phyloP scores from a whole-genome alignment of 2,797 vertebrate species.

The Caiman crocodilus region DNA sequence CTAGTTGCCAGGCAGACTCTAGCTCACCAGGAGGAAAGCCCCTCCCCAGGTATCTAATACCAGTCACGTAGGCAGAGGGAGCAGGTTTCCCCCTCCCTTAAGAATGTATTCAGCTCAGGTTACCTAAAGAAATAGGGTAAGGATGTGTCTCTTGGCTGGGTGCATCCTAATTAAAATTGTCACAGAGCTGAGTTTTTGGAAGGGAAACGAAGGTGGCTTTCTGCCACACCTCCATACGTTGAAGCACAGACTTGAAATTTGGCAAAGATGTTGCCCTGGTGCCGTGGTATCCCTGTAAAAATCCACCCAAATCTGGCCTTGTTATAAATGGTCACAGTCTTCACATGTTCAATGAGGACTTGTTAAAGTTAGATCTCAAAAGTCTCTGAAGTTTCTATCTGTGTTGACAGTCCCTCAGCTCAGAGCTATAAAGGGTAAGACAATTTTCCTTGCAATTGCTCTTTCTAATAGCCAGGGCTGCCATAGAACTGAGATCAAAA shows the following conservation, averaged over 20 bases:
- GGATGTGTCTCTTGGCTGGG: too few relatives aligned
- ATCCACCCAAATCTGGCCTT: neutral
- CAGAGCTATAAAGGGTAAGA: neutral
- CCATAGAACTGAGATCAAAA: neutral
- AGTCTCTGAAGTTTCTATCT: neutral
- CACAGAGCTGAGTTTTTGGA: too few relatives aligned
- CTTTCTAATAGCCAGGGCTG: slow-evolving; percentile 19
- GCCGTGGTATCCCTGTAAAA: slow-evolving; percentile 28
- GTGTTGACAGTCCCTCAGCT: neutral
- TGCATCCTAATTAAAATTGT: too few relatives aligned
- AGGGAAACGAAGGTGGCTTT: too few relatives aligned
- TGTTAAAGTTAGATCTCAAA: slow-evolving; percentile 37
- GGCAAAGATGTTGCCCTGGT: neutral
- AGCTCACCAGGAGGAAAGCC: too few relatives aligned
- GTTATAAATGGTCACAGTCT: slow-evolving; percentile 4
- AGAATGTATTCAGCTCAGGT: too few relatives aligned
- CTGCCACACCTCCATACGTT: neutral
- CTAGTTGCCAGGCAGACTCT: too few relatives aligned
- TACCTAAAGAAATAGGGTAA: too few relatives aligned
- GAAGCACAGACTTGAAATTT: slow-evolving; percentile 22
- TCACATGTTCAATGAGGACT: neutral
- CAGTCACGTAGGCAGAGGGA: too few relatives aligned
- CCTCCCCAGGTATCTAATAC: too few relatives aligned
- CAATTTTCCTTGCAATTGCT: slow-evolving; percentile 23
- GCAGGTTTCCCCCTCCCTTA: too few relatives aligned